Conservation (phyloP, 1,140 invertebrate species). For the Centruroides sculpturatus region DNA sequence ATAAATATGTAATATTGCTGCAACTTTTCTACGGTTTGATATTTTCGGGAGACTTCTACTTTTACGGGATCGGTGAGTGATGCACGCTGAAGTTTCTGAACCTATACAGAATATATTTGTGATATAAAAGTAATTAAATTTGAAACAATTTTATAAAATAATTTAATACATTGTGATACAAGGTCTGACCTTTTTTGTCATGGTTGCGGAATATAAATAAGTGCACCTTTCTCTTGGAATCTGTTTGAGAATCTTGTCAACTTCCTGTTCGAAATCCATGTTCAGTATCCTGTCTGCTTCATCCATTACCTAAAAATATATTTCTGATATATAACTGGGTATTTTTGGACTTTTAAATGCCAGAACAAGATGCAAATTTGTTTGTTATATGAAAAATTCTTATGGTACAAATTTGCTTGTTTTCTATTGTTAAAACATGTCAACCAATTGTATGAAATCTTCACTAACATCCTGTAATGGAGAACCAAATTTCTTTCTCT, state of each 20-base stretch:
- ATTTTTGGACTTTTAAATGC: too few relatives aligned
- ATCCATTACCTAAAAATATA: constrained; percentile 58
- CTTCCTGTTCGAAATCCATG: constrained; percentile 91
- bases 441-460: too few relatives aligned
- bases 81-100: constrained; percentile 82
- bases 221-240: constrained; percentile 78
- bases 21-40: constrained; percentile 93
- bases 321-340: neutral
- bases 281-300: constrained; percentile 91
- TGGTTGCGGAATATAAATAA: constrained; percentile 88
- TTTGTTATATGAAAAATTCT: too few relatives aligned
- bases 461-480: too few relatives aligned
- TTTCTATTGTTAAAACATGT: too few relatives aligned
- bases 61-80: constrained; percentile 78
- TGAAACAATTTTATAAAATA: too few relatives aligned
- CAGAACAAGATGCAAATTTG: too few relatives aligned
- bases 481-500: too few relatives aligned
- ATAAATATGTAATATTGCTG: constrained; percentile 93
- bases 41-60: constrained; percentile 91
- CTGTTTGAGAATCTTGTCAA: constrained; percentile 87
- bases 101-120: neutral
- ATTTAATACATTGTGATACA: too few relatives aligned
- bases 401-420: too few relatives aligned
- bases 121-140: too few relatives aligned
- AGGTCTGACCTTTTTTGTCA: constrained; percentile 82